Conservation (phyloP, 2,113 vertebrate genomes). For the Lathamus discolor region DNA sequence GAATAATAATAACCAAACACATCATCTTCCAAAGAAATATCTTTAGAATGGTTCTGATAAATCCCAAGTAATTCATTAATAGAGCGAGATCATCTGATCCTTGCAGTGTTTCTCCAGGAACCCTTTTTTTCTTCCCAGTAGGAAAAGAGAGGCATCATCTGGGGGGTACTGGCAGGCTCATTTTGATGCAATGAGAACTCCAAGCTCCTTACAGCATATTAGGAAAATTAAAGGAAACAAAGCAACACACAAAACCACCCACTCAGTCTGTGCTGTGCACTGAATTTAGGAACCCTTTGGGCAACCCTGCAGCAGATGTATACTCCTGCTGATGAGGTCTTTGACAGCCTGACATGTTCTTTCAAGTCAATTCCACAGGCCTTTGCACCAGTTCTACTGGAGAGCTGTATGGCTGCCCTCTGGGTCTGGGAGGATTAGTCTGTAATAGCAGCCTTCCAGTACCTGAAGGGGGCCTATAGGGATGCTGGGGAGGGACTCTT, state of each 20-base stretch:
- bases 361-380: background rate
- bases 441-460: too few relatives aligned
- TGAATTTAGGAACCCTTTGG: conserved; percentile 48
- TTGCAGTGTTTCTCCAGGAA: conserved; percentile 19
- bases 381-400: background rate
- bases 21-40: background rate
- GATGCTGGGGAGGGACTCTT: too few relatives aligned
- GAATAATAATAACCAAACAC: conserved; percentile 45
- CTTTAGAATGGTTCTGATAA: conserved; percentile 51
- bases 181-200: conserved; percentile 22
- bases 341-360: background rate
- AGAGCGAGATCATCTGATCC: conserved; percentile 38
- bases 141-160: background rate
- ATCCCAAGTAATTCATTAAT: conserved; percentile 47
- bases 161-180: background rate
- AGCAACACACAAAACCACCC: conserved; percentile 33
- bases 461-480: too few relatives aligned
- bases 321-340: background rate
- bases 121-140: conserved; percentile 31
- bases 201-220: conserved; percentile 28
- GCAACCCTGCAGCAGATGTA: conserved; percentile 23
- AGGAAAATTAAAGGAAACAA: conserved; percentile 54
- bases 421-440: background rate
- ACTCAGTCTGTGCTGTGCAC: background rate
- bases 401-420: background rate